These are phyloP conservation scores for Struthidea cinerea DNA, from an alignment of 2,113 vertebrate species.

Conservation along the genomic window DNA sequence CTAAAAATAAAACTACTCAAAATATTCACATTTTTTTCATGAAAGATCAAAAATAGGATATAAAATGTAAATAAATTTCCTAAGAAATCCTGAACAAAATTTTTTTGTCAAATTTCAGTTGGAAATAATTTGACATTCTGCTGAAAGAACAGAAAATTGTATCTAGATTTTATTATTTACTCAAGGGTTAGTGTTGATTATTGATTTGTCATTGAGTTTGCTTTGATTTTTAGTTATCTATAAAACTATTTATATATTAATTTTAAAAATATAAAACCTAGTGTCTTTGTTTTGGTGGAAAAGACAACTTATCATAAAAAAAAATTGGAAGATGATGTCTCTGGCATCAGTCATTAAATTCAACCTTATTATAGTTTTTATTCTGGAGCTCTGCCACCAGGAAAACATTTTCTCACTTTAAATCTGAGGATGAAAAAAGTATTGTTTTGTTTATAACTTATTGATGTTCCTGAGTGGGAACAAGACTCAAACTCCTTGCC, in stretches of 20 bases:
- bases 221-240: not conserved
- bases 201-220: not conserved
- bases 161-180: not conserved
- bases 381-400: not conserved
- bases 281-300: not conserved
- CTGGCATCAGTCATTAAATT: not conserved
- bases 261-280: not conserved
- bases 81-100: not conserved
- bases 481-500: not conserved
- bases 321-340: not conserved
- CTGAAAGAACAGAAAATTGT: not conserved
- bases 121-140: not conserved
- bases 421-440: not conserved
- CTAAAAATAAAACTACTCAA: not conserved
- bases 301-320: not conserved
- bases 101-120: not conserved
- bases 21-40: not conserved
- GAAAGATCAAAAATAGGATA: not conserved
- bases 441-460: not conserved
- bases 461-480: not conserved
- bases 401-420: not conserved
- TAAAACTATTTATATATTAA: not conserved
- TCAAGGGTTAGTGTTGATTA: not conserved
- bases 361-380: not conserved
- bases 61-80: not conserved